Conservation (phyloP, 2,888 invertebrate species). For the Troglohyphantes excavatus region DNA sequence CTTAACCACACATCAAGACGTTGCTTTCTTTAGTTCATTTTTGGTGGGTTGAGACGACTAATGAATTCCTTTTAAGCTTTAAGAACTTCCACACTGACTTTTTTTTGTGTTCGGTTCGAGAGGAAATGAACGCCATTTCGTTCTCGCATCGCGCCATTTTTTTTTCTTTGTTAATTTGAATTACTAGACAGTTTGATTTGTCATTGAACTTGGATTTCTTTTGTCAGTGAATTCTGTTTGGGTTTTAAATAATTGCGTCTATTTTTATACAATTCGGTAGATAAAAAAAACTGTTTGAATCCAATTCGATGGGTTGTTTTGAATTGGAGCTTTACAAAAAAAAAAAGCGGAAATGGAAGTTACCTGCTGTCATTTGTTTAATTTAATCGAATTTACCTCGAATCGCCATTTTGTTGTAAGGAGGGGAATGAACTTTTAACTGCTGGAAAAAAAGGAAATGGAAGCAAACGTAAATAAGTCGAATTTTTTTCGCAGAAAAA, state of each 20-base stretch:
- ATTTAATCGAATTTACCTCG: neutral
- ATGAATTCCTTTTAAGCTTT: slow-evolving; percentile 70
- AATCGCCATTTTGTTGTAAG: neutral
- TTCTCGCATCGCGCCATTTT: neutral
- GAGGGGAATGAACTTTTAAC: neutral
- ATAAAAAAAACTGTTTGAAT: slow-evolving; percentile 18
- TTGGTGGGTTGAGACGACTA: slow-evolving; percentile 57
- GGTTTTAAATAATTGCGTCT: slow-evolving; percentile 13
- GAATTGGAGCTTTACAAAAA: no score
- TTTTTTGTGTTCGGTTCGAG: slow-evolving; percentile 42
- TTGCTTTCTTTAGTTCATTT: slow-evolving; percentile 49
- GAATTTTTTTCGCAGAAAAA: no score
- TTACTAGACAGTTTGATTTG: slow-evolving; percentile 54
- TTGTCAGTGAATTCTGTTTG: neutral
- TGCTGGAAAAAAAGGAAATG: neutral
- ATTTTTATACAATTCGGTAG: slow-evolving; percentile 9
- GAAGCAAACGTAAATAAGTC: no score
- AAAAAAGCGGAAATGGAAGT: neutral
- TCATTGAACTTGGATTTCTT: slow-evolving; percentile 32
- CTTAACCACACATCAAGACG: slow-evolving; percentile 31
- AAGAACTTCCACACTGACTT: slow-evolving; percentile 25
- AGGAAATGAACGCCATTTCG: slow-evolving; percentile 63
- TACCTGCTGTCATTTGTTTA: neutral
- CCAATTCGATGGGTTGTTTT: neutral
- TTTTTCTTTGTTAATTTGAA: slow-evolving; percentile 38